Base-by-base conservation (phyloP, 2,113 vertebrate genomes). In the Cyprinodon variegatus region DNA sequence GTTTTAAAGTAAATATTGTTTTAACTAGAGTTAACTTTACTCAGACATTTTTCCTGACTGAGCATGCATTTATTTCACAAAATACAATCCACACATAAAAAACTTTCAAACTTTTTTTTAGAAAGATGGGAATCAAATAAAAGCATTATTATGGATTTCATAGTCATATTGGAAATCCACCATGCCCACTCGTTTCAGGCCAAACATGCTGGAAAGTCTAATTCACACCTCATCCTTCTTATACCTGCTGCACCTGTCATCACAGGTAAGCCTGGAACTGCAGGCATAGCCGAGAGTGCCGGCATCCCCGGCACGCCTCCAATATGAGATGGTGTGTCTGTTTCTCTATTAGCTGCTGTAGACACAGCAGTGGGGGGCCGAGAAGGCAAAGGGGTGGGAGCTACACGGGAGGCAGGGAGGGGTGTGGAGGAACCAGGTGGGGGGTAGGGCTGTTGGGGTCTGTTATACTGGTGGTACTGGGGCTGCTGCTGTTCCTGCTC, bases 161-260 rank as follows among this genome's bases (percentile, higher is more conserved):
- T 20, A 57, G 29, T 29, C 3, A 20, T 17, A 57, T 37, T 22
- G 15, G 4, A 73, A 68, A 36, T 72, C 43, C 82, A 72, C 15
- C 84, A 92, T 6, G 90, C 91, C 85, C 45, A 50, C 79, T 76
- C 41, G 1, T 68, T 68, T 77, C 22, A 66, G 86, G 88, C 90
- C 90, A 93, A 72, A 82, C 90, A 90, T 88, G 88, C 90, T 61
- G 65, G 65, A 68, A 72, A 84, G 64, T 48, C 63, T 1, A 71
- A 69, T 5, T 37, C 76, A 77, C 66, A 65, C 11, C 2, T 60
- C 50, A 9, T 57, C 3, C 50, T 48, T 22, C 2, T 81, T 85
- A 70, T 87, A 87, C 86, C 87, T 91, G 83, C 83, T 61, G 85
- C 53, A 88, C 93, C 93, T 88, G 91, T 64, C 84, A 91, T 82